Conservation (phyloP, 2,797 vertebrate genomes). For the Enteromius trimaculatus region DNA sequence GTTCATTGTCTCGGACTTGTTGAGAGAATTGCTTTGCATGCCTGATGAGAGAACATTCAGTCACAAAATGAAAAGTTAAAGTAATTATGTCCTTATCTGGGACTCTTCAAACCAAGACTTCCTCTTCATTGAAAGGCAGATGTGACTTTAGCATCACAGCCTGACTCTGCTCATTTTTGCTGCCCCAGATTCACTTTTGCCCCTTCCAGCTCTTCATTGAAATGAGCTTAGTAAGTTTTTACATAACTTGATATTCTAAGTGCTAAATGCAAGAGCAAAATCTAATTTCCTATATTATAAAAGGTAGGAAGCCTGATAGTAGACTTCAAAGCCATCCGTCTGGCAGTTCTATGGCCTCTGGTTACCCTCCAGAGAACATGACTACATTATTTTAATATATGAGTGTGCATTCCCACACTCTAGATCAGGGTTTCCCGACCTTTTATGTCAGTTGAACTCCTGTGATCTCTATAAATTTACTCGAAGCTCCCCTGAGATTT, state of each 20-base stretch:
- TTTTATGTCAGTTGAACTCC: not conserved
- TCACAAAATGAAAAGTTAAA: conserved; percentile 64
- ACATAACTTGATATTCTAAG: conserved; percentile 52
- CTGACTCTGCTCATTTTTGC: conserved; percentile 43
- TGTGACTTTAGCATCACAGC: conserved; percentile 46
- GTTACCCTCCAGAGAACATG: conserved; percentile 33
- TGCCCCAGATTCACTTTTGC: conserved; percentile 46
- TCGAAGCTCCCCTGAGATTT: not conserved
- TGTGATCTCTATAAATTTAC: conserved; percentile 32
- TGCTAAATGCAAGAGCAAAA: conserved; percentile 38
- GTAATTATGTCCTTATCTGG: conserved; percentile 76
- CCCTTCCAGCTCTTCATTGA: conserved; percentile 34
- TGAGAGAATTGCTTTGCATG: conserved; percentile 61
- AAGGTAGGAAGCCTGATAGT: conserved; percentile 30
- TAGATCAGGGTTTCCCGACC: conserved; percentile 8
- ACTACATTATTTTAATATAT: conserved; percentile 22
- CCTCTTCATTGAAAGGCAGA: conserved; percentile 23
- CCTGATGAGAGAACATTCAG: conserved; percentile 66
- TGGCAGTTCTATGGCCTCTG: conserved; percentile 5
- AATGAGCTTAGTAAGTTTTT: conserved; percentile 50
- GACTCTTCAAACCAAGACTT: conserved; percentile 38
- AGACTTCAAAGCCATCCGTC: conserved; percentile 44
- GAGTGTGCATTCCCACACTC: conserved; percentile 6
- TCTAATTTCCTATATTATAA: conserved; percentile 48
- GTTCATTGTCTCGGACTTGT: conserved; percentile 58